Conservation (phyloP, 2,888 invertebrate species). For the Nineta flava region DNA sequence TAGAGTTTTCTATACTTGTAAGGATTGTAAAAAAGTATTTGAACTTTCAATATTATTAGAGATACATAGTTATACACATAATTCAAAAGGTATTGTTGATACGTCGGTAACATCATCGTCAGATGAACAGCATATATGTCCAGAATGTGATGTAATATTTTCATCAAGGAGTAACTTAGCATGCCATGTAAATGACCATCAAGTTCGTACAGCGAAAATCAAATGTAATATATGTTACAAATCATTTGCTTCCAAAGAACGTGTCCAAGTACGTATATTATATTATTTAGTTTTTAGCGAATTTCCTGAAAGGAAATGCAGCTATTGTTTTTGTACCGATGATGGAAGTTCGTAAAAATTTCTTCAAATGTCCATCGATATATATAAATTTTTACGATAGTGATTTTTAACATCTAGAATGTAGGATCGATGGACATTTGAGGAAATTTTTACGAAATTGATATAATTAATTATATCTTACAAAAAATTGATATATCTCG, state of each 20-base stretch:
- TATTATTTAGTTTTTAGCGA: neutral
- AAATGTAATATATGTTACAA: slow-evolving; percentile 52
- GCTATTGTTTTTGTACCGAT: no score
- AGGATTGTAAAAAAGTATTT: neutral
- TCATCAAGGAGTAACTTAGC: slow-evolving; percentile 20
- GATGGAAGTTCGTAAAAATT: no score
- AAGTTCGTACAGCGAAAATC: slow-evolving; percentile 21
- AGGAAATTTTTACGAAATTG: no score
- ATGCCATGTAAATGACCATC: slow-evolving; percentile 17
- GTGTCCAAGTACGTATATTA: slow-evolving; percentile 30
- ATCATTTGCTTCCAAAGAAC: slow-evolving; percentile 42
- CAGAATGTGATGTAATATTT: slow-evolving; percentile 21
- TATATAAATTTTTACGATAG: no score
- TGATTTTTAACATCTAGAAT: no score
- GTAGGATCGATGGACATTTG: no score
- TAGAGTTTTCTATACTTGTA: neutral
- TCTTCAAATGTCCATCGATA: neutral
- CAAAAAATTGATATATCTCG: no score
- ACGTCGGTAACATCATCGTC: slow-evolving; percentile 15
- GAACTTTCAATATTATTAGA: neutral
- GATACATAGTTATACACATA: slow-evolving; percentile 13
- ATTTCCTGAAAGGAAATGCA: no score
- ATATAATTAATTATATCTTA: no score
- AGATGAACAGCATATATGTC: slow-evolving; percentile 18
- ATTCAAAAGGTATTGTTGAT: slow-evolving; percentile 12